Evolutionary conservation across 2,113 vertebrate genomes (phyloP).

Genomic region (Gambusia affinis): DNA sequence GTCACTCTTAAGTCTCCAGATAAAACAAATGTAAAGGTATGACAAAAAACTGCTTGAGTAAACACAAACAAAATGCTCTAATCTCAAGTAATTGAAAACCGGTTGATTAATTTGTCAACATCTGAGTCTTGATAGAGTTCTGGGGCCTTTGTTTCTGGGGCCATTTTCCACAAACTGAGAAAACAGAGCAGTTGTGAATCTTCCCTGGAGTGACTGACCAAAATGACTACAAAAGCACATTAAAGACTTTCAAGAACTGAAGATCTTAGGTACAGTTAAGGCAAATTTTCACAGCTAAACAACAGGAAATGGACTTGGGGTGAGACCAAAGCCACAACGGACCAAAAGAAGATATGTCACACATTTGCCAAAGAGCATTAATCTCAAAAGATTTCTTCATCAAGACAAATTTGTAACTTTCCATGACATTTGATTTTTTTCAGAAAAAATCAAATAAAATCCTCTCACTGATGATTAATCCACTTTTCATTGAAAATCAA

Average conservation of each 20-base stretch:
- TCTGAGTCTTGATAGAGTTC: neutral
- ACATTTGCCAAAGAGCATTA: too few relatives aligned
- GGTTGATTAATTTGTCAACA: neutral
- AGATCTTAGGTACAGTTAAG: neutral
- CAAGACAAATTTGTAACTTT: too few relatives aligned
- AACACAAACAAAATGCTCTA: neutral
- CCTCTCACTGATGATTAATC: neutral
- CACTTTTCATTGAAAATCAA: neutral
- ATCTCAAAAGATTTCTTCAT: too few relatives aligned
- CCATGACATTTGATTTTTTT: too few relatives aligned
- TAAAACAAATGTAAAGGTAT: neutral
- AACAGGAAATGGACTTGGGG: too few relatives aligned
- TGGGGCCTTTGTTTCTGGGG: too few relatives aligned
- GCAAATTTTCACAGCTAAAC: neutral
- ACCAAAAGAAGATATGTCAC: too few relatives aligned
- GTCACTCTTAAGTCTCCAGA: neutral
- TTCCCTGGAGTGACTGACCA: neutral
- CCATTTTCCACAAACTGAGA: neutral
- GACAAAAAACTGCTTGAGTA: too few relatives aligned
- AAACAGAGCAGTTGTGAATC: neutral
- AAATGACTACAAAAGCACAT: neutral
- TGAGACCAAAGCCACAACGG: too few relatives aligned
- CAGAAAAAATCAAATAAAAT: too few relatives aligned
- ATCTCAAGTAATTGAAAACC: neutral
- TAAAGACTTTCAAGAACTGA: neutral